phyloP scores from a whole-genome alignment of 2,113 vertebrate genomes.

The Isurus oxyrinchus region DNA sequence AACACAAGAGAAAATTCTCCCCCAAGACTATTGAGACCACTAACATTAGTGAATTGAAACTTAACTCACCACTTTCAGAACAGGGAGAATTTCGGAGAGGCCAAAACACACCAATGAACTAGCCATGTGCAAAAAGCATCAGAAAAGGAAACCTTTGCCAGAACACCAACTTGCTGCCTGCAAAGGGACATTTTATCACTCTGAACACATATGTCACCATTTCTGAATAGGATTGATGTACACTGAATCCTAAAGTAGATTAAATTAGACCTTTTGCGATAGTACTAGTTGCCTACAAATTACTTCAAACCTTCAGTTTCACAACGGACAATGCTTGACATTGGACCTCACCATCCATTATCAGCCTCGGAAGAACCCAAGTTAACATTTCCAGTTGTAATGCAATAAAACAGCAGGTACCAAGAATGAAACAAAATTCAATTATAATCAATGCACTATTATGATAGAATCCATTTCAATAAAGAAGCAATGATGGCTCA shows the following conservation, averaged over 20 bases:
- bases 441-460: slow-evolving; percentile 17
- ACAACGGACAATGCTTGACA: neutral
- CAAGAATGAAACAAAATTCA: slow-evolving; percentile 5
- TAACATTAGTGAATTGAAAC: neutral
- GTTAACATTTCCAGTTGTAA: neutral
- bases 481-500: neutral
- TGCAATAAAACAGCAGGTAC: neutral
- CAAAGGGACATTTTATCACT: neutral
- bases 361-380: neutral
- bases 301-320: neutral
- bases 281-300: neutral
- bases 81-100: neutral
- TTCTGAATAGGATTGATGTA: neutral
- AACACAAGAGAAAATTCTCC: no score
- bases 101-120: neutral
- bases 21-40: neutral
- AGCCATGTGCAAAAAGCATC: neutral
- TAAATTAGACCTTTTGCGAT: neutral
- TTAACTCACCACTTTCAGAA: neutral
- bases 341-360: neutral
- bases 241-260: neutral
- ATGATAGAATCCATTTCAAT: neutral
- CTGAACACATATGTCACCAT: neutral
- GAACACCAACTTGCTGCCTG: neutral
- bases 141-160: neutral